Percentiles rank a stretch among this genome's conserved stretches.
Evolutionary conservation across 2,797 vertebrate species (phyloP).

Genomic region (Siniperca undulata): DNA sequence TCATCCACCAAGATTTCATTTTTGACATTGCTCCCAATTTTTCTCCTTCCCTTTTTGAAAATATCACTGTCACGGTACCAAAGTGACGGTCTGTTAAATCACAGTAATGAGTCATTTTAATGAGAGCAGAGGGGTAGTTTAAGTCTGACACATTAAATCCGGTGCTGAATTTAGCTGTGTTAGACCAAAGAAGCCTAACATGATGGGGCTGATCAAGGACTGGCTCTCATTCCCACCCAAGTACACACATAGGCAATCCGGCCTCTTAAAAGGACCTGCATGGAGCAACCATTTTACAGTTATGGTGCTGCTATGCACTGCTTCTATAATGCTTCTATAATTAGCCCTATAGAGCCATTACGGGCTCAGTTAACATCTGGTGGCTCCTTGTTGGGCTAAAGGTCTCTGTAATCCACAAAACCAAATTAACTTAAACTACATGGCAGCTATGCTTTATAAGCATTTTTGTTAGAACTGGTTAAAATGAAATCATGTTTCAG

Average conservation of each 20-base stretch:
- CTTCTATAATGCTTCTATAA: constrained; percentile 26
- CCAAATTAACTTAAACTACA: constrained; percentile 9
- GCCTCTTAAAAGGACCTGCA: constrained; percentile 23
- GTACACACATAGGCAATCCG: constrained; percentile 12
- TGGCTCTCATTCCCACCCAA: constrained; percentile 23
- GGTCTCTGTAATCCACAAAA: constrained; percentile 2
- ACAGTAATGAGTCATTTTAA: constrained; percentile 59
- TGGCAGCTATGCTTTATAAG: neutral
- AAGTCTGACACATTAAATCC: constrained; percentile 52
- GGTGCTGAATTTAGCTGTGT: constrained; percentile 34
- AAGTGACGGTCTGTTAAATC: constrained; percentile 46
- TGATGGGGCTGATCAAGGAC: constrained; percentile 15
- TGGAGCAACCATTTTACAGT: neutral
- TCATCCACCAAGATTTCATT: constrained; percentile 24
- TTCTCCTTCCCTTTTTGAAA: constrained; percentile 49
- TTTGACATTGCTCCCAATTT: constrained; percentile 33
- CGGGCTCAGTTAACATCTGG: constrained; percentile 27
- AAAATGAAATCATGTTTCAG: neutral
- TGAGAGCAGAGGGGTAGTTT: constrained; percentile 53
- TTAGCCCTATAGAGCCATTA: constrained; percentile 23
- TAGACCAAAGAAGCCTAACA: constrained; percentile 20
- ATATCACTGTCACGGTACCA: constrained; percentile 55
- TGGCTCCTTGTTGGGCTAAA: constrained; percentile 13
- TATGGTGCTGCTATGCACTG: neutral
- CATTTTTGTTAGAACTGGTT: neutral